phyloP scores from a whole-genome alignment of 1,140 invertebrate genomes.

The Drosophila bifasciata region DNA sequence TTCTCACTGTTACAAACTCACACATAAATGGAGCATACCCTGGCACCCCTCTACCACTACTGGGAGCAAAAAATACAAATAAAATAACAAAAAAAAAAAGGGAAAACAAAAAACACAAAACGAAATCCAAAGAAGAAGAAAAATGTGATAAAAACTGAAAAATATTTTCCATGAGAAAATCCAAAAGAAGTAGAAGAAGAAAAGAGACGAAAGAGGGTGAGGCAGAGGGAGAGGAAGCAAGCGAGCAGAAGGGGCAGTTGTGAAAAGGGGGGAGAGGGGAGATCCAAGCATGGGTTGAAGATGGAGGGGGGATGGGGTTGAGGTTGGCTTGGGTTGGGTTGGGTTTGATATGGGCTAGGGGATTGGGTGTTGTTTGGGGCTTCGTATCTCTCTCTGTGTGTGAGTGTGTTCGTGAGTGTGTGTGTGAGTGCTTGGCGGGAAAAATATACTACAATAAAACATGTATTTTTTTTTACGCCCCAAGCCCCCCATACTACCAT shows the following conservation, averaged over 20 bases:
- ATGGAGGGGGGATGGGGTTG: slow-evolving; percentile 1
- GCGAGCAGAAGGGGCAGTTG: neutral
- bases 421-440: slow-evolving; percentile 60
- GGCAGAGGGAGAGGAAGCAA: neutral
- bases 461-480: slow-evolving; percentile 77
- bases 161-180: slow-evolving; percentile 82
- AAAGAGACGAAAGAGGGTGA: slow-evolving; percentile 2
- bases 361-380: slow-evolving; percentile 27
- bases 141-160: slow-evolving; percentile 74
- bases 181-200: slow-evolving; percentile 71
- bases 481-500: slow-evolving; percentile 35
- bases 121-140: slow-evolving; percentile 68
- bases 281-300: too few relatives aligned
- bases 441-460: slow-evolving; percentile 82
- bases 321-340: slow-evolving; percentile 2
- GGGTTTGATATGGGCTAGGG: neutral
- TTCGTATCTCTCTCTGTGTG: slow-evolving; percentile 12
- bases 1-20: slow-evolving; percentile 32
- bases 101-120: slow-evolving; percentile 48
- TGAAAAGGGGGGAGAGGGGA: too few relatives aligned
- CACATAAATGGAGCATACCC: slow-evolving; percentile 5
- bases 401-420: slow-evolving; percentile 2
- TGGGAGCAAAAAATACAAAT: slow-evolving; percentile 38
- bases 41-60: too few relatives aligned
- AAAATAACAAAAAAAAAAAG: slow-evolving; percentile 31